These are phyloP conservation scores for Acanthosepion pharaonis DNA, from an alignment of 2,888 invertebrate genomes.

Conservation along the genomic window DNA sequence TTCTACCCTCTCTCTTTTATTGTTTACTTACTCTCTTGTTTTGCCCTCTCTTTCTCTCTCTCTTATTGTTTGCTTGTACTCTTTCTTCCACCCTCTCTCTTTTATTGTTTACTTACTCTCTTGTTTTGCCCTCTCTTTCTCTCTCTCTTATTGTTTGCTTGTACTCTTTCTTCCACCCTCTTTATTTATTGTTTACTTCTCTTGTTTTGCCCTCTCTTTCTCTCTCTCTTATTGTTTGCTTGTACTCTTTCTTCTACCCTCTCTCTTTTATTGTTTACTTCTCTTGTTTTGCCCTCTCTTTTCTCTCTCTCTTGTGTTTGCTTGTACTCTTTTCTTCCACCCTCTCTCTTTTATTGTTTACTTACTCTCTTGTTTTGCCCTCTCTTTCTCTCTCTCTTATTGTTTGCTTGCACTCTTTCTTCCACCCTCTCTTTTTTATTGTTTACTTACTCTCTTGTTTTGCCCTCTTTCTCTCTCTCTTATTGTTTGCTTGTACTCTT, in stretches of 20 bases:
- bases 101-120: not conserved
- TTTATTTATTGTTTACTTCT: not conserved
- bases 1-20: not conserved
- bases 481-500: not conserved
- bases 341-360: not conserved
- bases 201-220: too few species aligned
- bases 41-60: not conserved
- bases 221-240: not conserved
- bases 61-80: not conserved
- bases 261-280: too few species aligned
- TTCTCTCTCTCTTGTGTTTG: not conserved
- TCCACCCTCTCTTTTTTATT: too few species aligned
- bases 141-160: not conserved
- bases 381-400: not conserved
- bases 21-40: not conserved
- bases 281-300: too few species aligned
- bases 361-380: not conserved
- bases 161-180: too few species aligned
- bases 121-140: too few species aligned
- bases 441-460: too few species aligned
- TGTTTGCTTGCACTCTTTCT: not conserved
- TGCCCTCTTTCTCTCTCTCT: not conserved
- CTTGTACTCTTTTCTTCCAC: rapidly evolving
- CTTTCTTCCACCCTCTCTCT: not conserved
- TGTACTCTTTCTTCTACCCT: not conserved